A percentile compares a stretch with the other conserved stretches of the same genome.
phyloP scores from a whole-genome alignment of 2,797 vertebrate species.

The Spinus olivaceus region DNA sequence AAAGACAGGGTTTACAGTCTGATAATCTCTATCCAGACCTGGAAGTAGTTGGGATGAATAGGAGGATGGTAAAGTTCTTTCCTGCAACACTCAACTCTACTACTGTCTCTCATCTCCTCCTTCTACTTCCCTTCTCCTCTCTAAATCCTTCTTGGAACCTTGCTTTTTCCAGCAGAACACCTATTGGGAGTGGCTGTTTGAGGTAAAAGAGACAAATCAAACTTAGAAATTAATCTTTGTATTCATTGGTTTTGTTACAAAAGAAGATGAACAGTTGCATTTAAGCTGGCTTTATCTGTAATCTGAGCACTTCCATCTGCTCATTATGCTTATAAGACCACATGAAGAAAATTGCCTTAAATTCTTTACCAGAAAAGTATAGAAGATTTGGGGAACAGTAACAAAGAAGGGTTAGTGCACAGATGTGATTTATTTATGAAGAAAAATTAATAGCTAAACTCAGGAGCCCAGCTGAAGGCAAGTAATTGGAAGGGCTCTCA shows the following conservation, averaged over 20 bases:
- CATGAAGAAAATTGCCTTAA: background rate
- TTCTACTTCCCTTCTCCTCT: background rate
- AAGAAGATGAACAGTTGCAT: background rate
- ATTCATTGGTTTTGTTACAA: background rate
- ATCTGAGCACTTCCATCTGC: background rate
- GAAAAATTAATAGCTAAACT: conserved; percentile 28
- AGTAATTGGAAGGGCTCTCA: conserved; percentile 26
- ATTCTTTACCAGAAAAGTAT: background rate
- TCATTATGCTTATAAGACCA: background rate
- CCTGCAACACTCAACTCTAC: background rate
- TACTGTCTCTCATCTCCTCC: background rate
- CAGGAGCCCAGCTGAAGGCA: conserved; percentile 1
- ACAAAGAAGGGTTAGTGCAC: background rate
- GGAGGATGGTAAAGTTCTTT: background rate
- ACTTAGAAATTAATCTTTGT: background rate
- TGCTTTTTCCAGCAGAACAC: background rate
- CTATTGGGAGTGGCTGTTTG: background rate
- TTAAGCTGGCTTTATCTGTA: conserved; percentile 18
- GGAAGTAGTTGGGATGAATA: background rate
- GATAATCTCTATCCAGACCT: background rate
- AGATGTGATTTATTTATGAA: conserved; percentile 10
- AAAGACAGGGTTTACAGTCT: background rate
- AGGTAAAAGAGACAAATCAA: background rate
- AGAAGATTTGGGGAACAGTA: background rate
- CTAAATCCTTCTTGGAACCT: background rate